These are phyloP conservation scores for Corynorhinus townsendii DNA, from an alignment of 2,113 vertebrate genomes.

Conservation along the genomic window DNA sequence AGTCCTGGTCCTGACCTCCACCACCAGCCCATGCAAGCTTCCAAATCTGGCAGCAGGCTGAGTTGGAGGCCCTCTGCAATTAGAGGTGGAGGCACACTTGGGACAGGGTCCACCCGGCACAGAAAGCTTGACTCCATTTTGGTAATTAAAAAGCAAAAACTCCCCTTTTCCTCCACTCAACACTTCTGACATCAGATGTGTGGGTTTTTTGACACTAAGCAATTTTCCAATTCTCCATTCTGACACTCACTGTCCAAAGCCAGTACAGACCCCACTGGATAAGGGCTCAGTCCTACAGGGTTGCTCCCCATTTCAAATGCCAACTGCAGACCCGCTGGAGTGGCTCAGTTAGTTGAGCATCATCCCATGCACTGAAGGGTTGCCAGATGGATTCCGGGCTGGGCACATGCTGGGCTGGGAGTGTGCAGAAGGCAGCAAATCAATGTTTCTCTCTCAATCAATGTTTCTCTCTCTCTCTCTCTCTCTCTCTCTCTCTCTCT, in stretches of 20 bases:
- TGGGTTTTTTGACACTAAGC: neutral
- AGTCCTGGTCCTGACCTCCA: neutral
- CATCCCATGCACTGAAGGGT: too few species aligned
- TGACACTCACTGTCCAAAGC: neutral
- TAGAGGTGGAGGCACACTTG: neutral
- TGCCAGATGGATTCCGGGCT: too few species aligned
- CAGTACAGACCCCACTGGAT: neutral
- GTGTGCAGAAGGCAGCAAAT: too few species aligned
- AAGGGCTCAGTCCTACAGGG: neutral
- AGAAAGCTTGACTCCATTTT: neutral
- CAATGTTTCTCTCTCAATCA: too few species aligned
- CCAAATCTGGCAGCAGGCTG: neutral
- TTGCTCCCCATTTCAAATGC: neutral
- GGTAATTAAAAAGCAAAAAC: neutral
- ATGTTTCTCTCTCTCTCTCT: too few species aligned
- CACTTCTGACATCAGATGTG: neutral
- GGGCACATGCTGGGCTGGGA: too few species aligned
- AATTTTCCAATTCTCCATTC: neutral
- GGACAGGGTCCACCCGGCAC: neutral
- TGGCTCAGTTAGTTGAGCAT: too few species aligned
- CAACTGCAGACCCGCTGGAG: neutral
- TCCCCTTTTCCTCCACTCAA: neutral
- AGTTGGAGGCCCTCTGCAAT: too few species aligned
- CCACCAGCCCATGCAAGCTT: rapidly evolving
- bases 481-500: too few species aligned